These are phyloP conservation scores for Oscheius sp. DNA, from an alignment of 2,888 invertebrate genomes.

Conservation along the genomic window DNA sequence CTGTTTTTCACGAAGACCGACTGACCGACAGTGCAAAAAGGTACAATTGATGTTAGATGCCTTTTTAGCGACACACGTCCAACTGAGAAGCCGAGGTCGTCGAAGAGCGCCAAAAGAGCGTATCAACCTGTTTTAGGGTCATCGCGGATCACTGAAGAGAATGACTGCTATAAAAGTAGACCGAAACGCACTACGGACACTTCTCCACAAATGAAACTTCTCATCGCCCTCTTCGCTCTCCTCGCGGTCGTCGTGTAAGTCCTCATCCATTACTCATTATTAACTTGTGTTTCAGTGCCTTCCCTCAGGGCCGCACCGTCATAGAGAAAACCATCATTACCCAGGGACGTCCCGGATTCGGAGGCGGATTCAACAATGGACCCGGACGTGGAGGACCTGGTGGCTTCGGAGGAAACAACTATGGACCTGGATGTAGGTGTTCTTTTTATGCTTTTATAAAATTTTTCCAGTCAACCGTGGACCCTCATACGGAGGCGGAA, in stretches of 20 bases:
- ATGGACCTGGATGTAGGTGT: constrained; percentile 20
- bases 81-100: background rate
- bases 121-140: constrained; percentile 30
- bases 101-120: constrained; percentile 11
- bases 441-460: background rate
- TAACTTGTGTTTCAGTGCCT: constrained; percentile 11
- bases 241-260: constrained; percentile 46
- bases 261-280: background rate
- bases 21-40: background rate
- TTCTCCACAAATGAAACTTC: constrained; percentile 41
- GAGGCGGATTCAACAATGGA: constrained; percentile 25
- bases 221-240: constrained; percentile 43
- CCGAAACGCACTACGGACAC: constrained; percentile 2
- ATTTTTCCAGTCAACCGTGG: background rate
- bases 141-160: constrained; percentile 16
- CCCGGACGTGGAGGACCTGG: background rate
- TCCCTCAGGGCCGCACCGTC: constrained; percentile 22
- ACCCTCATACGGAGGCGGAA: background rate
- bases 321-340: constrained; percentile 36
- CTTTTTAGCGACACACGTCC: background rate
- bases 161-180: constrained; percentile 27
- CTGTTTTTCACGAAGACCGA: too few relatives aligned
- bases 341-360: constrained; percentile 7
- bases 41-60: constrained; percentile 8
- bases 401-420: constrained; percentile 1